Evolutionary conservation across 2,888 invertebrate species (phyloP).

Genomic region (Euspilapteryx auroguttella): DNA sequence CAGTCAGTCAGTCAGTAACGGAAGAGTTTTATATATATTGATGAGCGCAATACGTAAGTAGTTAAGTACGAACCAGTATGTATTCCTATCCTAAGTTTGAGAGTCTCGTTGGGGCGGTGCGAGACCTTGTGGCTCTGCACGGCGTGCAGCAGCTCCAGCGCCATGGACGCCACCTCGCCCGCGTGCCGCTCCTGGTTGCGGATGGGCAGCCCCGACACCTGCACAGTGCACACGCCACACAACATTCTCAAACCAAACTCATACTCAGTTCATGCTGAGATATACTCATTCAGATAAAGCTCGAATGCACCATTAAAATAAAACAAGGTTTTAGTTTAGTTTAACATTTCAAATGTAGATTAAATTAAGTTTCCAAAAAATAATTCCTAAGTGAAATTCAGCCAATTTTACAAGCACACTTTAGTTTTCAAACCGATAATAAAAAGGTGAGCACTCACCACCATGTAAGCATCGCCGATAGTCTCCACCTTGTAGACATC

Average conservation of each 20-base stretch:
- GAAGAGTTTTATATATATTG: no score
- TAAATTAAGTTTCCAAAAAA: no score
- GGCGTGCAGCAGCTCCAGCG: slow-evolving; percentile 81
- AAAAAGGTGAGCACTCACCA: slow-evolving; percentile 46
- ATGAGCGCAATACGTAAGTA: no score
- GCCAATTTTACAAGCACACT: no score
- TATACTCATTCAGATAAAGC: no score
- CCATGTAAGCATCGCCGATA: slow-evolving; percentile 80
- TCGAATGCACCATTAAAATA: no score
- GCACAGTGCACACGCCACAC: slow-evolving; percentile 7
- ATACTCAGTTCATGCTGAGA: no score
- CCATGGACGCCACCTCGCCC: slow-evolving; percentile 93
- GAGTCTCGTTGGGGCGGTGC: slow-evolving; percentile 85
- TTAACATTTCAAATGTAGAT: no score
- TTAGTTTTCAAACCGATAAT: no score
- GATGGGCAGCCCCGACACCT: slow-evolving; percentile 88
- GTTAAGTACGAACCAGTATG: slow-evolving; percentile 90
- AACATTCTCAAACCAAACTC: not conserved
- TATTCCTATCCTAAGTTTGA: slow-evolving; percentile 90
- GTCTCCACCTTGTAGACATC: slow-evolving; percentile 98
- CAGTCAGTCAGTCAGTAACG: no score
- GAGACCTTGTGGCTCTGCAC: slow-evolving; percentile 86
- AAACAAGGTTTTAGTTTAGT: no score
- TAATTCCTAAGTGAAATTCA: no score
- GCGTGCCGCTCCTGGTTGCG: slow-evolving; percentile 85